Conservation (phyloP, 2,888 invertebrate genomes). For the Stenotaenia linearis region DNA sequence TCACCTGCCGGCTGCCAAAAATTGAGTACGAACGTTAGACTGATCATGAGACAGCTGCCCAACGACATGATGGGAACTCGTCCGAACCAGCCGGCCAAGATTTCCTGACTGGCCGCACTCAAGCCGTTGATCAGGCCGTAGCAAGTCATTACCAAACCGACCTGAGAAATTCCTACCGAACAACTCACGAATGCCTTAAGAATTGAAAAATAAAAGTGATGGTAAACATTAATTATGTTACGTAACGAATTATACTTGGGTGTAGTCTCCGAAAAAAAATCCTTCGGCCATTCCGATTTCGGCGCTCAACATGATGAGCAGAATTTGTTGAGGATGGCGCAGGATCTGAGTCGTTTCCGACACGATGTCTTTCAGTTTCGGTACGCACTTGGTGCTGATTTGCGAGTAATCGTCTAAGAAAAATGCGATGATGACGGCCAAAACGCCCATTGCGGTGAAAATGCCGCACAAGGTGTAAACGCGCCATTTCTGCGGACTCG, state of each 20-base stretch:
- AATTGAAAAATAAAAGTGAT: background rate
- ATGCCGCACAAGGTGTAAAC: conserved; percentile 21
- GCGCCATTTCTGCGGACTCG: background rate
- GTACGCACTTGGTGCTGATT: background rate
- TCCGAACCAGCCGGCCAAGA: background rate
- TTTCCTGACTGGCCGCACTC: background rate
- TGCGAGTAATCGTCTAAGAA: conserved; percentile 26
- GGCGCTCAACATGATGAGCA: conserved; percentile 10
- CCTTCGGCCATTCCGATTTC: conserved; percentile 2
- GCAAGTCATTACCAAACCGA: conserved; percentile 30
- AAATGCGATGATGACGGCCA: background rate
- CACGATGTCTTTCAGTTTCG: background rate
- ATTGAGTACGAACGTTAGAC: background rate
- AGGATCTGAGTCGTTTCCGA: background rate
- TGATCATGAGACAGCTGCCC: background rate
- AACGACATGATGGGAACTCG: conserved; percentile 11
- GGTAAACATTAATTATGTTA: background rate
- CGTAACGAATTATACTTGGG: background rate
- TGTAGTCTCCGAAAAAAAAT: conserved; percentile 29
- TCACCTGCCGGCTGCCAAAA: background rate
- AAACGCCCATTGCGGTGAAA: conserved; percentile 14
- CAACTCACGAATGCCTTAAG: conserved; percentile 29
- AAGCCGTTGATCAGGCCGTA: conserved; percentile 24
- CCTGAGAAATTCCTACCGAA: conserved; percentile 24
- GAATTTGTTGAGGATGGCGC: conserved; percentile 1